Evolutionary conservation across 2,797 vertebrate species (phyloP), one percentile per base, ranked within the genome.

Genomic region (Pangasius larnaudii): DNA sequence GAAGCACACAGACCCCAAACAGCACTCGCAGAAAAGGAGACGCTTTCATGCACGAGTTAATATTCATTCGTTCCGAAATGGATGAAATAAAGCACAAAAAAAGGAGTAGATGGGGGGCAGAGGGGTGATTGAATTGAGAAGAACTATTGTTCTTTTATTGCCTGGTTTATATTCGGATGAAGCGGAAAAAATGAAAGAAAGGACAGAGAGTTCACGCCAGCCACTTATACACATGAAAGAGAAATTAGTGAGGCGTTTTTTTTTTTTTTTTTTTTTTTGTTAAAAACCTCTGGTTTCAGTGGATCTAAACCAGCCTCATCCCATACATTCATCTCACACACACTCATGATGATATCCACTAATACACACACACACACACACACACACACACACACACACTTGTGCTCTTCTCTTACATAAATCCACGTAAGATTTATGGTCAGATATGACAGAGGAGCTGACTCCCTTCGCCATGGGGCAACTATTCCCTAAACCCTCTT

Each of bases 401-500:
- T 51, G 22, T 67, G 1, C 61, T 30, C 61, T 51, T 67, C 27
- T 51, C 90, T 92, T 90, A 91, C 88, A 92, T 92, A 92, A 87
- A 91, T 86, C 87, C 88, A 30, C 19, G 6, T 87, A 56, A 94
- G 95, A 96, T 96, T 96, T 96, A 96, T 94, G 94, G 94, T 92
- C 80, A 61, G 85, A 91, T 93, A 89, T 95, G 95, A 95, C 94
- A 95, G 92, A 84, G 89, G 90, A 91, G 90, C 87, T 90, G 90
- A 89, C 85, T 84, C 79, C 51, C 84, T 90, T 85, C 19, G 30
- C 83, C 84, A 18, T 49, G 83, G 33, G 87, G 93, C 94, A 93
- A 89, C 90, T 18, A 92, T 69, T 85, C 91, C 85, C n/a, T 87
- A 89, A 90, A 90, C 91, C 90, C 85, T 79, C 61, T 87, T 90